A percentile compares a stretch with the other conserved stretches of the same genome.
phyloP scores from a whole-genome alignment of 1,140 invertebrate species.

The Drosophila rufa region DNA sequence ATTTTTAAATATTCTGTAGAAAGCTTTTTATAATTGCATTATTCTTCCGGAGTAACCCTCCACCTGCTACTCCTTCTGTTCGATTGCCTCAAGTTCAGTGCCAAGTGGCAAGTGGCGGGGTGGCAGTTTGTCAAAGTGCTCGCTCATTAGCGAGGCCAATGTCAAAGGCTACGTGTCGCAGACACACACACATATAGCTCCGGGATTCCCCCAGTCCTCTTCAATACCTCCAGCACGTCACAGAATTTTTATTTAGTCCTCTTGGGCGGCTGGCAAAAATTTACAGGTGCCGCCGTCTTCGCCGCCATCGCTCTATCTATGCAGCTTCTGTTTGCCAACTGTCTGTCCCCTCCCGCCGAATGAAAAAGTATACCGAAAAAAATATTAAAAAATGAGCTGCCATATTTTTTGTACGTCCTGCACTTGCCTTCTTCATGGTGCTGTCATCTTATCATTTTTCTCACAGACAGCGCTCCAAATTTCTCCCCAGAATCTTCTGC shows the following conservation, averaged over 20 bases:
- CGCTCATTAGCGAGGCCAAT: constrained; percentile 77
- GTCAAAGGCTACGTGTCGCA: constrained; percentile 78
- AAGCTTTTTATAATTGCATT: constrained; percentile 34
- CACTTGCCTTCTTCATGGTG: constrained; percentile 63
- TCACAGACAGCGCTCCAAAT: constrained; percentile 56
- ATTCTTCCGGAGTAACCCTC: constrained; percentile 17
- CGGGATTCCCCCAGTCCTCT: not conserved
- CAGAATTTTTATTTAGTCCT: constrained; percentile 59
- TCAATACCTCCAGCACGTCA: constrained; percentile 27
- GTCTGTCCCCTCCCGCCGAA: constrained; percentile 41
- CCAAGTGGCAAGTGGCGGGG: constrained; percentile 43
- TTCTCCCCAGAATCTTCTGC: constrained; percentile 21
- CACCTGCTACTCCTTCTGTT: not conserved
- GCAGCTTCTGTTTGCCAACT: constrained; percentile 72
- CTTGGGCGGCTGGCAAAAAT: constrained; percentile 40
- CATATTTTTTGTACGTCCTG: constrained; percentile 61
- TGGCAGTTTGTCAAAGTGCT: constrained; percentile 67
- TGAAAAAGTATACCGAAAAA: constrained; percentile 18
- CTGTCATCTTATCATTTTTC: constrained; percentile 82
- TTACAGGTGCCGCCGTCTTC: constrained; percentile 56
- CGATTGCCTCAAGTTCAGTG: constrained; percentile 63
- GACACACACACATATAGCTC: constrained; percentile 24
- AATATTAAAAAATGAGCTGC: constrained; percentile 78
- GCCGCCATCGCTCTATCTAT: constrained; percentile 29
- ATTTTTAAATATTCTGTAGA: not conserved